Evolutionary conservation across 2,113 vertebrate genomes (phyloP).

Genomic region (Stigmatopora argus): DNA sequence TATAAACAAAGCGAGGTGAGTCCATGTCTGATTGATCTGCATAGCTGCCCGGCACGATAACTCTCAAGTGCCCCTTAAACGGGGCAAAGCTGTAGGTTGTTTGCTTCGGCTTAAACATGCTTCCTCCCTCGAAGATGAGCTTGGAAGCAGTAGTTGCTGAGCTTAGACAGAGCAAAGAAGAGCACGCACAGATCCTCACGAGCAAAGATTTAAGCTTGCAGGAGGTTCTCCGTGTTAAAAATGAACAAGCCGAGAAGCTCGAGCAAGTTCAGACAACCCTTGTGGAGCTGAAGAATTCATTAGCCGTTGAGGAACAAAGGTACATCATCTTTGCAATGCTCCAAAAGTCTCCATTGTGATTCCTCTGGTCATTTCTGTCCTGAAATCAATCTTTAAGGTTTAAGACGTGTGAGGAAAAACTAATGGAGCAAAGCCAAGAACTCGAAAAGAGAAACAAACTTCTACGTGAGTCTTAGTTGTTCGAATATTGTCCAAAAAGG

Average conservation of each 20-base stretch:
- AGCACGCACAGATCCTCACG: constrained; percentile 64
- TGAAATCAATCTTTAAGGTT: constrained; percentile 41
- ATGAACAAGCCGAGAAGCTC: constrained; percentile 63
- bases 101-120: constrained; percentile 24
- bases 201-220: constrained; percentile 73
- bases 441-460: constrained; percentile 45
- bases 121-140: constrained; percentile 61
- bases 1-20: constrained; percentile 71
- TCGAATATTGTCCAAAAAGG: constrained; percentile 2
- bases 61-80: background rate
- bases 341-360: background rate
- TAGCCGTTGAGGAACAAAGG: constrained; percentile 75
- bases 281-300: constrained; percentile 66
- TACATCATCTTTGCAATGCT: constrained; percentile 39
- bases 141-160: constrained; percentile 61
- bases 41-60: background rate
- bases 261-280: constrained; percentile 63
- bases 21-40: background rate
- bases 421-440: constrained; percentile 34
- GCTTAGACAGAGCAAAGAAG: constrained; percentile 66
- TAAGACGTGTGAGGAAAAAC: constrained; percentile 49
- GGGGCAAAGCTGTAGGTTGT: background rate
- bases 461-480: constrained; percentile 47
- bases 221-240: constrained; percentile 69
- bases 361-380: constrained; percentile 21